Evolutionary conservation across 2,888 invertebrate species (phyloP), one percentile per base, ranked within the genome.

Genomic region (Dryobota labecula): DNA sequence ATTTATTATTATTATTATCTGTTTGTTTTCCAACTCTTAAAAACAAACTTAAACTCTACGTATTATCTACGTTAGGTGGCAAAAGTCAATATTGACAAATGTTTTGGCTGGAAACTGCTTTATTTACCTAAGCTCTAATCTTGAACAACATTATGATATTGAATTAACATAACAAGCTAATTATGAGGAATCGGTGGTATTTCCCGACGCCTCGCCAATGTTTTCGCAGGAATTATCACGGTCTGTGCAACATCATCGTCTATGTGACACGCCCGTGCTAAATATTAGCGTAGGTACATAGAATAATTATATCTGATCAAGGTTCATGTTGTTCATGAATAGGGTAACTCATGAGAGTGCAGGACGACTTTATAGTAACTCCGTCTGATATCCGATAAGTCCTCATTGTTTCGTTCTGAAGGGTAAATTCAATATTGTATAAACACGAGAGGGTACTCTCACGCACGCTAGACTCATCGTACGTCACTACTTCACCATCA

Each of bases 71-170:
- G 8, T 24, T 24, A 33, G 11, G 57, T 20, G 36, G 15, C 30
- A 30, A 15, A 41, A 18, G 15, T 45, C 24, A 75, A 74, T 57
- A 73, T 75, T 73, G 9, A 36, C 47, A 15, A 63, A 63, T n/a
- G 18, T 54, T 47, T 57, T 30, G 9, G 2, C 47, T 74, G 24
- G 18, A 43, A 54, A 63, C 63, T 43, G 20, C 27, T 27, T 56
- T n/a, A 47, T 47, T 58, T 53, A 20, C 8, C 20, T 4, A 2
- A 75, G 24, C 57, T 58, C 9, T 30, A 45, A 64, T 51, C 15
- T 49, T 60, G 18, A 27, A 58, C 36, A 62, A 33, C 9, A 41
- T 65, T 51, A 33, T 47, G 13, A 75, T 58, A 47, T 74, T 49
- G 51, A 73, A 57, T 57, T 24, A 62, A 69, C 45, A 43, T 27